Evolutionary conservation across 2,113 vertebrate genomes (phyloP).

Genomic region (Irena cyanogastra): DNA sequence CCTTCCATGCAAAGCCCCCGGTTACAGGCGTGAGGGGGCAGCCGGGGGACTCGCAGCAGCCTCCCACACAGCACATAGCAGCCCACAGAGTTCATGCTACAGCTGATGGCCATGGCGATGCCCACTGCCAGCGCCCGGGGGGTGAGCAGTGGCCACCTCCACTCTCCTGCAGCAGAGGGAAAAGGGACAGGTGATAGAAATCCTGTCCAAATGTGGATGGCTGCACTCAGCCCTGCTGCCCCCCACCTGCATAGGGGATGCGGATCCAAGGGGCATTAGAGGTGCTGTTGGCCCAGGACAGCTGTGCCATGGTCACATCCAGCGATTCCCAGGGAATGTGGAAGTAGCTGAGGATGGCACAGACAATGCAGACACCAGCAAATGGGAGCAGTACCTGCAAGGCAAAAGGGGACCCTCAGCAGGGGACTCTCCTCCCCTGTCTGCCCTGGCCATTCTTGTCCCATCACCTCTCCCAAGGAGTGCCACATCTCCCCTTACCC

Average conservation of each 20-base stretch:
- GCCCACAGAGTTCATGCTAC: slow-evolving; percentile 75
- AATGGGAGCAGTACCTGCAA: slow-evolving; percentile 77
- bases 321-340: slow-evolving; percentile 4
- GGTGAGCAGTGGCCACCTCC: slow-evolving; percentile 76
- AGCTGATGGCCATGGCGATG: slow-evolving; percentile 72
- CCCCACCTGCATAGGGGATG: slow-evolving; percentile 76
- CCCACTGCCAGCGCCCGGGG: slow-evolving; percentile 67
- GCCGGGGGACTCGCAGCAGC: slow-evolving; percentile 59
- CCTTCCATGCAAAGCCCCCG: slow-evolving; percentile 79
- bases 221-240: background rate
- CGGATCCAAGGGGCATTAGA: slow-evolving; percentile 70
- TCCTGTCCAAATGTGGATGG: background rate
- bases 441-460: background rate
- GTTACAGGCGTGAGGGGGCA: slow-evolving; percentile 69
- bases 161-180: slow-evolving; percentile 54
- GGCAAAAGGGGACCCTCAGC: background rate
- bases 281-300: slow-evolving; percentile 32
- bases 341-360: slow-evolving; percentile 58
- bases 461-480: background rate
- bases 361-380: slow-evolving; percentile 67
- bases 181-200: background rate
- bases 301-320: background rate
- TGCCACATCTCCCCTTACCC: background rate
- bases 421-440: background rate
- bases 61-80: slow-evolving; percentile 76